Evolutionary conservation across 1,140 invertebrate genomes (phyloP).

Genomic region (Diuraphis noxia): DNA sequence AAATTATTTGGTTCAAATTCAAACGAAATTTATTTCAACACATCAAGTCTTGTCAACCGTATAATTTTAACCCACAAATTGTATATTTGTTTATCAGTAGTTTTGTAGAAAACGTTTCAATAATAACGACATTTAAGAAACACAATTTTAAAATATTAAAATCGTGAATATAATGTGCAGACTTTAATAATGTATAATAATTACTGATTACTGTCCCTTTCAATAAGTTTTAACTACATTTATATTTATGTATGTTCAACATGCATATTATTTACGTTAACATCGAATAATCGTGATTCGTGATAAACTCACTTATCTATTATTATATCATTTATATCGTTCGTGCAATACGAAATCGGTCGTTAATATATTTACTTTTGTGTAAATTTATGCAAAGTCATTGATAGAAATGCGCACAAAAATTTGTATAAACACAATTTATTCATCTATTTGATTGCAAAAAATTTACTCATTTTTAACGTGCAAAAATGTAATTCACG

Average conservation of each 20-base stretch:
- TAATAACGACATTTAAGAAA: background rate
- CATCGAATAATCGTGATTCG: background rate
- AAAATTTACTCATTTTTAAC: background rate
- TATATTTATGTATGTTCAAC: background rate
- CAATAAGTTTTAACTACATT: background rate
- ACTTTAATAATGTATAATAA: background rate
- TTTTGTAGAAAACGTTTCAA: background rate
- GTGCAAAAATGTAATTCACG: background rate
- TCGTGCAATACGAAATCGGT: background rate
- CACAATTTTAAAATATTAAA: background rate
- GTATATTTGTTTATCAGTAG: background rate
- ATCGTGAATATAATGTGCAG: background rate
- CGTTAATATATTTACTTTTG: background rate
- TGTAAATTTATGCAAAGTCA: background rate
- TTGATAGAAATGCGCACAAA: background rate
- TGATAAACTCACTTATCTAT: background rate
- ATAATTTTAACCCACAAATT: background rate
- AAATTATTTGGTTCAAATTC: background rate
- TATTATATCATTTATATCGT: background rate
- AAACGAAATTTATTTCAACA: slow-evolving; percentile 1
- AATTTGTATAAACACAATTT: background rate
- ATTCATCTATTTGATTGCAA: background rate
- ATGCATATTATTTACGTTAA: too few species aligned
- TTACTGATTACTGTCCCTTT: background rate
- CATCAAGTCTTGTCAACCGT: background rate